Evolutionary conservation across 1,140 invertebrate species (phyloP), one percentile per base, ranked within the genome.

Genomic region (Brachystomella parvula): DNA sequence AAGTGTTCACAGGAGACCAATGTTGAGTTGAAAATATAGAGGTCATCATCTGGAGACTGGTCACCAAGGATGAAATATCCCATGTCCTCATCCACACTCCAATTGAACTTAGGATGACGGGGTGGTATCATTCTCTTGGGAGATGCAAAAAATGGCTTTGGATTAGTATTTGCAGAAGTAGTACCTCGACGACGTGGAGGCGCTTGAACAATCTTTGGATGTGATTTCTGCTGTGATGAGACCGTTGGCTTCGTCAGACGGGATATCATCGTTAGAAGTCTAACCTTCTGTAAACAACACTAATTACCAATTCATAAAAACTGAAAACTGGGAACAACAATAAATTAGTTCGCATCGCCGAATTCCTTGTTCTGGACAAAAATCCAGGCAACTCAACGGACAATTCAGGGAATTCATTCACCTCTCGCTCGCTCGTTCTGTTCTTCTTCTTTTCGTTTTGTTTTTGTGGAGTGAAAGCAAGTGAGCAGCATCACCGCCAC

Each of bases 11-110:
- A 63, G 29, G 62, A 64, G 12, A 73, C 47, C 17, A 70, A 24
- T n/a, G 68, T 70, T 19, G 62, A 66, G 28, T 68, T 66, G n/a
- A 73, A n/a, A 0, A 68, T 62, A 59, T 70, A 70, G 35, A 70
- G 49, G 47, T 73, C 71, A 63, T 73, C 71, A n/a, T 64, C 47
- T 1, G n/a, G 31, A 24, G 32, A 30, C 30, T 29, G 31, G 21
- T 53, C 12, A 44, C 69, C 69, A 30, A 73, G 35, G 24, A 66
- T 58, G 59, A 73, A 73, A 63, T 67, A 68, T 1, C 68, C 71
- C 3, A 33, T 33, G 24, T 66, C 64, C 15, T 60, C 60, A 29
- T 69, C 67, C 19, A 69, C 63, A n/a, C 21, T 24, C 65, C 68
- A 72, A 19, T 28, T 9, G 24, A 67, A 69, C 17, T 49, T 35